These are phyloP conservation scores for Siphamia tubifer DNA, from an alignment of 2,113 vertebrate genomes.

Conservation along the genomic window DNA sequence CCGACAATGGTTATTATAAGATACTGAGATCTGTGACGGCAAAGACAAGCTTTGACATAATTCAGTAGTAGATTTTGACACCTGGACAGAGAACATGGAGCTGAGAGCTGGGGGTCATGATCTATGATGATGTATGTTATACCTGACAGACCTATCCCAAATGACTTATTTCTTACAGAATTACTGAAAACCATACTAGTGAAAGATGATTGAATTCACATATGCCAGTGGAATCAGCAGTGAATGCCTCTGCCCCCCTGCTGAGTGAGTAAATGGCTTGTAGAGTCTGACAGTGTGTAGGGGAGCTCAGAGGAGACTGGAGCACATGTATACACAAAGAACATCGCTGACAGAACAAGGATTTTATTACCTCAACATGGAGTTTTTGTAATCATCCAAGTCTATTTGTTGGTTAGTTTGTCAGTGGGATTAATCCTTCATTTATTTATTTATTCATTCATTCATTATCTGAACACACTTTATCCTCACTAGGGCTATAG, in stretches of 20 bases:
- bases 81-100: not conserved
- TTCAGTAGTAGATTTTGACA: not conserved
- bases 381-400: no score
- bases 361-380: no score
- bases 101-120: not conserved
- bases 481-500: no score
- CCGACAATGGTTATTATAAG: not conserved
- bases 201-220: constrained; percentile 43
- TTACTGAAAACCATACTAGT: constrained; percentile 23
- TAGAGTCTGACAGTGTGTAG: constrained; percentile 6
- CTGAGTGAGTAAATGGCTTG: constrained; percentile 48
- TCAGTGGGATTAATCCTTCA: no score
- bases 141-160: not conserved
- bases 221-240: constrained; percentile 23
- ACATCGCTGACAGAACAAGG: constrained; percentile 15
- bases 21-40: not conserved
- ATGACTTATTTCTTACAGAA: constrained; percentile 12
- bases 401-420: no score
- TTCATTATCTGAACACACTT: no score
- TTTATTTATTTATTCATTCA: no score
- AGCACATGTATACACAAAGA: constrained; percentile 23
- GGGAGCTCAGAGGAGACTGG: constrained; percentile 16
- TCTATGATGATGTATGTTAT: not conserved
- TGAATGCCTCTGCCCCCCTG: constrained; percentile 25
- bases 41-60: not conserved